These are phyloP conservation scores for Dynastes grantii DNA, from an alignment of 2,888 invertebrate genomes.

Conservation along the genomic window DNA sequence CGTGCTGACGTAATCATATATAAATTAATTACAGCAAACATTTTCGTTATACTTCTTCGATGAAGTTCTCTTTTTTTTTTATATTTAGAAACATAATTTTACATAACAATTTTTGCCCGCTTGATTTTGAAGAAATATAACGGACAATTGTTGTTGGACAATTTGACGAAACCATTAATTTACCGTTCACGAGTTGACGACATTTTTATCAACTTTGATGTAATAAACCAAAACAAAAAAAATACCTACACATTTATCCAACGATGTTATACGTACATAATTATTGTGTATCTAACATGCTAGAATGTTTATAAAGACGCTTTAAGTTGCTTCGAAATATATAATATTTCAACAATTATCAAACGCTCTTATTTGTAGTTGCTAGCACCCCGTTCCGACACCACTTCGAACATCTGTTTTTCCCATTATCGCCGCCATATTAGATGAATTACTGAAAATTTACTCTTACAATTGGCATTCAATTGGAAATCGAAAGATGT, in stretches of 20 bases:
- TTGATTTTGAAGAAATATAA: neutral
- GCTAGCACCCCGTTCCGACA: constrained; percentile 47
- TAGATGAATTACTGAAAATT: too few species aligned
- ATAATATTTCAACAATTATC: constrained; percentile 52
- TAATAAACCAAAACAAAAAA: neutral
- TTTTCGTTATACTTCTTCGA: constrained; percentile 25
- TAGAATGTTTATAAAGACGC: constrained; percentile 46
- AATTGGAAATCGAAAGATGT: too few species aligned
- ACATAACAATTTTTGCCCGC: too few species aligned
- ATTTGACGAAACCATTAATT: neutral
- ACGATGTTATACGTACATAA: constrained; percentile 22
- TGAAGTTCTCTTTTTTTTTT: neutral
- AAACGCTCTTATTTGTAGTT: constrained; percentile 51
- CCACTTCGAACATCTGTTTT: neutral
- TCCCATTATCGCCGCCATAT: constrained; percentile 11
- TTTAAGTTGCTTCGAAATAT: constrained; percentile 51
- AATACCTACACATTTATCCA: neutral
- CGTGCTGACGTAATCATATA: constrained; percentile 20
- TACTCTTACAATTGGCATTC: too few species aligned
- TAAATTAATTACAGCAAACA: neutral
- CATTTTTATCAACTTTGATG: constrained; percentile 6
- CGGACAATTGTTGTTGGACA: neutral
- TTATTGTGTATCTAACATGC: constrained; percentile 32
- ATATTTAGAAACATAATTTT: too few species aligned
- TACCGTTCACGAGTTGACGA: neutral